Base-by-base conservation (phyloP, 1,140 invertebrate genomes). In the Zaprionus ghesquierei region DNA sequence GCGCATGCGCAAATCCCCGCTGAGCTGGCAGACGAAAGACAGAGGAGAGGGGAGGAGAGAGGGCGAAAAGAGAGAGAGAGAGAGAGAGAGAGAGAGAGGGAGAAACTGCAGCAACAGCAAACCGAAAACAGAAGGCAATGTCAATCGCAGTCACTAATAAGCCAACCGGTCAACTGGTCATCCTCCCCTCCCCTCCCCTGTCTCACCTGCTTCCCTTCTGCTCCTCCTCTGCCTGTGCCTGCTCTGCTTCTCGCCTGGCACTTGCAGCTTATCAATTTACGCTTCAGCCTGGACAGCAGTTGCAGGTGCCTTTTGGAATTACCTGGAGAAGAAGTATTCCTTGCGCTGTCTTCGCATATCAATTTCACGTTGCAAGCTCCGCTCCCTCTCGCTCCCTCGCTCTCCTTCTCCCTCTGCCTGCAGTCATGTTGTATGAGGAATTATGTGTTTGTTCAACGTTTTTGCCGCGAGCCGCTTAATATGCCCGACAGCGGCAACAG, bases 201-300 rank as follows among this genome's bases (percentile, higher is more conserved):
- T 35, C 46, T n/a, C 12, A 2, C 0, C 35, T 33, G 31, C 31
- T 33, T 33, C 2, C 35, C 35, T n/a, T 15, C 5, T 2, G 49
- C 22, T 25, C 55, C 8, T 35, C 25, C 22, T 23, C 50, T 54
- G 60, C 31, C 23, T n/a, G n/a, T n/a, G n/a, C 20, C 25, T 27
- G 22, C n/a, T 10, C 56, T 35, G 23, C 5, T 56, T 23, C 23
- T 4, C 50, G 33, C 62, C 56, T 63, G 35, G n/a, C 35, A 41
- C 35, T 70, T 63, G 65, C 75, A 81, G 84, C 84, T 89, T 89
- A 87, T 87, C 84, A 87, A 87, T 87, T 89, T 89, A 75, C 84
- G 79, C 84, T 85, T 85, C 69, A 68, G 63, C 44, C 77, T 59
- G 41, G 46, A 61, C 61, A 69, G 65, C 58, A 74, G 65, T 70